Conservation (phyloP, 2,888 invertebrate genomes). For the Athrips mouffetella region DNA sequence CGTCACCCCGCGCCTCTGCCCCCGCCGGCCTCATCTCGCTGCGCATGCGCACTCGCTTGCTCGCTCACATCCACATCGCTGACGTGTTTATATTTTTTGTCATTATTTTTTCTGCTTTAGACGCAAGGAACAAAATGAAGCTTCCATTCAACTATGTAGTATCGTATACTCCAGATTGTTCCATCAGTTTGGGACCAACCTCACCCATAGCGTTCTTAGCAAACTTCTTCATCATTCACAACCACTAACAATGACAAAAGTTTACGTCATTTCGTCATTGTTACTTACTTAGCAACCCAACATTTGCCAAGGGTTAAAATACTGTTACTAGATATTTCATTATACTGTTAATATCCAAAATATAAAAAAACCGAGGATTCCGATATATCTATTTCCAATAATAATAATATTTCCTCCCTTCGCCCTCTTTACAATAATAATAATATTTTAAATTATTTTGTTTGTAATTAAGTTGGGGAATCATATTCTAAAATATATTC, state of each 20-base stretch:
- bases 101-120: conserved; percentile 50
- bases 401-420: no score
- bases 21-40: conserved; percentile 44
- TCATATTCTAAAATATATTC: no score
- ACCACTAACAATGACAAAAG: no score
- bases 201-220: conserved; percentile 31
- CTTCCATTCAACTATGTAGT: conserved; percentile 1
- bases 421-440: no score
- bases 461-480: no score
- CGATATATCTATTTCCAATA: no score
- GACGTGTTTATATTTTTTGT: conserved; percentile 76
- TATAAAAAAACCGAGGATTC: no score
- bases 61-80: conserved; percentile 37
- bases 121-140: no score
- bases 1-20: conserved; percentile 32
- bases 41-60: conserved; percentile 65
- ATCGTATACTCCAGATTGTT: conserved; percentile 4
- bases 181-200: no score
- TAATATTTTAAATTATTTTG: no score
- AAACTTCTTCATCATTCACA: no score
- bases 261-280: conserved; percentile 11
- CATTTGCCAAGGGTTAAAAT: background rate
- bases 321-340: background rate
- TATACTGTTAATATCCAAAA: background rate
- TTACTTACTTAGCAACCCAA: conserved; percentile 11